Evolutionary conservation across 1,140 invertebrate species (phyloP), one percentile per base, ranked within the genome.

Genomic region (Caenorhabditis briggsae): DNA sequence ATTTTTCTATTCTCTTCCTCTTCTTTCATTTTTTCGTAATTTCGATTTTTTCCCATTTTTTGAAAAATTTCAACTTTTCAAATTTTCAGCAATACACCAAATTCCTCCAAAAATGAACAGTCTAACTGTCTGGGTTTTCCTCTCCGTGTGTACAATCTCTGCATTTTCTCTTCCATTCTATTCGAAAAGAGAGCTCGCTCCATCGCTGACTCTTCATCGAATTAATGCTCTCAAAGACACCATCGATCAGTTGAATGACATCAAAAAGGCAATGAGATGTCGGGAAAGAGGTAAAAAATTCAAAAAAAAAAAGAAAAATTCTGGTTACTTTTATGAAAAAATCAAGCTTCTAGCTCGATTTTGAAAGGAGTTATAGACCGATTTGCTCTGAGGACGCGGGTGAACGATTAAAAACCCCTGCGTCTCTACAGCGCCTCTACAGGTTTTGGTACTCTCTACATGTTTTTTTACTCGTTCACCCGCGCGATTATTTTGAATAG

Each of bases 191-290:
- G 70, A 78, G 14, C 20, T 78, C 2, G 70, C 70, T 78, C 70
- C 70, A 23, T 78, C 70, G n/a, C 70, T 78, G 11, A 78, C 70
- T 23, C 70, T 78, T 23, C 70, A 78, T 48, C 43, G 70, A 14
- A 78, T 78, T 20, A 78, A 78, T 23, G 70, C 70, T 23, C 46
- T 78, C 43, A 78, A 78, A 46, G 70, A 78, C 9, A 78, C 70
- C 18, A 78, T 78, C 11, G 70, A 78, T 78, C 70, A 78, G 70
- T 78, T 78, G 70, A 78, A 78, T 78, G 70, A 78, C 41, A 78
- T 78, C 46, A 78, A 78, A 23, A 78, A 78, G 46, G 70, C 70
- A 6, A 78, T 78, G 70, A 78, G 70, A 53, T 78, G 70, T 78
- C 70, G 70, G 20, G 70, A 78, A n/a, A 78, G 46, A 78, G 70